Percentiles rank a stretch among this genome's conserved stretches.
Evolutionary conservation across 2,888 invertebrate genomes (phyloP).

Genomic region (Azorinus chamasolen): DNA sequence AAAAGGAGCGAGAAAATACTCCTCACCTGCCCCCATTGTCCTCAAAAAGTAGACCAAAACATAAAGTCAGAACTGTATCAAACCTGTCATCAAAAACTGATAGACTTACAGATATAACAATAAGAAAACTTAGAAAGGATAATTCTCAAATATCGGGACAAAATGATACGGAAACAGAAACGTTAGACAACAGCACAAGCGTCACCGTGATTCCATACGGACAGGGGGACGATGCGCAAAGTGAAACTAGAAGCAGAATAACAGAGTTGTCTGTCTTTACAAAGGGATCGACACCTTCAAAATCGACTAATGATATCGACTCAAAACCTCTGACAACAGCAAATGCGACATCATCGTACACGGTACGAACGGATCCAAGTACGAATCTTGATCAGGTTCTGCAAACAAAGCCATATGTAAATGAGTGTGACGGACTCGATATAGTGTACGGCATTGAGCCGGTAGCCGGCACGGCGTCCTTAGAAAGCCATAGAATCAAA

Average conservation of each 20-base stretch:
- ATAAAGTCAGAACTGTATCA: too few relatives aligned
- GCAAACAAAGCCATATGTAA: conserved; percentile 31
- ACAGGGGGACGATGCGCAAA: conserved; percentile 1
- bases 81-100: too few relatives aligned
- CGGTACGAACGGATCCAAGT: background rate
- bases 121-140: too few relatives aligned
- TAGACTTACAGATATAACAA: too few relatives aligned
- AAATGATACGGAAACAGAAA: too few relatives aligned
- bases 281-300: conserved; percentile 15
- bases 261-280: conserved; percentile 29
- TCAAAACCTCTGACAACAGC: background rate
- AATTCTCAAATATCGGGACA: too few relatives aligned
- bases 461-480: conserved; percentile 17
- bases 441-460: conserved; percentile 20
- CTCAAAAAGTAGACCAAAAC: too few relatives aligned
- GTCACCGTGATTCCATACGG: too few relatives aligned
- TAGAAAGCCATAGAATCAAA: conserved; percentile 1
- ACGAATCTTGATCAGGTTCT: conserved; percentile 1
- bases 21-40: too few relatives aligned
- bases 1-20: too few relatives aligned
- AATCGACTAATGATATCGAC: conserved; percentile 6
- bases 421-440: conserved; percentile 45
- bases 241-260: conserved; percentile 13
- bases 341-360: background rate
- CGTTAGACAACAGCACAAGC: too few relatives aligned